A percentile compares a stretch with the other conserved stretches of the same genome.
Conservation (phyloP, 2,113 vertebrate species). For the Dendropsophus ebraccatus region DNA sequence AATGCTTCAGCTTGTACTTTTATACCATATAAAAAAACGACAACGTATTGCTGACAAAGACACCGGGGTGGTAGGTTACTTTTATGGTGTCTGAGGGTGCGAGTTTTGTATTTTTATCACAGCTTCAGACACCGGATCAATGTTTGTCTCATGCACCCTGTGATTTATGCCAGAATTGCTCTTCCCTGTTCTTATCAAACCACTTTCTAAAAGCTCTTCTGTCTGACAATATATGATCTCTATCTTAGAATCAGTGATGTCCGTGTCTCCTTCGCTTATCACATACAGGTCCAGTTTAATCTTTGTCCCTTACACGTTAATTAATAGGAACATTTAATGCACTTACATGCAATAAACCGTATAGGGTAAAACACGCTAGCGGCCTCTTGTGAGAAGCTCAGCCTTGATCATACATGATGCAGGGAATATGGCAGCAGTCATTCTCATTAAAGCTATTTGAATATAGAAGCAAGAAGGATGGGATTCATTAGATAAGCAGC, state of each 20-base stretch:
- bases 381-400: not conserved
- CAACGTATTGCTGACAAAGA: not conserved
- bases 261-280: constrained; percentile 11
- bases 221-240: not conserved
- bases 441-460: not conserved
- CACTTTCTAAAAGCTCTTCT: constrained; percentile 36
- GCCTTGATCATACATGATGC: not conserved
- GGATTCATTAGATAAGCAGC: not conserved
- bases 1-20: not conserved
- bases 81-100: not conserved
- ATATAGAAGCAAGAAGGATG: not conserved
- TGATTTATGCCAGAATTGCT: not conserved
- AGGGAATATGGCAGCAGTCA: constrained; percentile 1
- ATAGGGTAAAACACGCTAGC: not conserved
- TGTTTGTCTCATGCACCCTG: not conserved
- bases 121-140: not conserved
- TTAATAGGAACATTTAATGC: not conserved
- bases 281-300: not conserved
- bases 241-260: not conserved
- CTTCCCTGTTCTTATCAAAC: constrained; percentile 7
- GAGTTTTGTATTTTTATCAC: not conserved
- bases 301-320: not conserved
- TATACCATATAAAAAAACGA: not conserved
- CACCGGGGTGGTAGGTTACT: not conserved
- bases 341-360: not conserved